Conservation (phyloP, 2,888 invertebrate species). For the Chironomus tentans region DNA sequence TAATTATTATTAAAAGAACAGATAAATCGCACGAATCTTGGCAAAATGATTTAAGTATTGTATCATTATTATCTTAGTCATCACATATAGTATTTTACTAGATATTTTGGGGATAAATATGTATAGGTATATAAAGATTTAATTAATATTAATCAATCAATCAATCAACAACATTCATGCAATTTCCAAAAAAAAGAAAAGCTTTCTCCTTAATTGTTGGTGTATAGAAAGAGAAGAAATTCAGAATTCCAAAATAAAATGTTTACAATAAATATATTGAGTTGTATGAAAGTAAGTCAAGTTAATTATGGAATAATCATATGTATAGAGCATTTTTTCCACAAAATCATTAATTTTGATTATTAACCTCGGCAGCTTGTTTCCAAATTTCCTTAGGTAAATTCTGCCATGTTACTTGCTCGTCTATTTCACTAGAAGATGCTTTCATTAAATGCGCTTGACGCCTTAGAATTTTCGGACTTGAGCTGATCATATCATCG, state of each 20-base stretch:
- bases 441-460: slow-evolving; percentile 25
- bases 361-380: slow-evolving; percentile 59
- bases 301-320: too few species aligned
- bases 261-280: too few species aligned
- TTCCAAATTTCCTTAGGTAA: slow-evolving; percentile 76
- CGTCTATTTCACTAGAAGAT: slow-evolving; percentile 43
- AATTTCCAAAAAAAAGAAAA: slow-evolving; percentile 23
- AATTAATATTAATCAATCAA: background rate
- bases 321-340: too few species aligned
- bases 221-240: background rate
- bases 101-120: too few species aligned
- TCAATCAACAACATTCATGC: background rate
- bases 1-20: too few species aligned
- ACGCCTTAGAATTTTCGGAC: slow-evolving; percentile 30
- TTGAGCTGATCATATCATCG: slow-evolving; percentile 28
- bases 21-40: too few species aligned
- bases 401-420: slow-evolving; percentile 58
- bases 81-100: too few species aligned
- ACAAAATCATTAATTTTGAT: slow-evolving; percentile 9
- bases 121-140: too few species aligned
- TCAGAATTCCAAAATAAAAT: background rate
- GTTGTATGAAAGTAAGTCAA: too few species aligned
- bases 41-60: too few species aligned
- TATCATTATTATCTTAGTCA: too few species aligned
- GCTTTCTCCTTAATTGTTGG: slow-evolving; percentile 18